Base-by-base conservation (phyloP, 2,797 vertebrate genomes). In the Cephalopachus bancanus region DNA sequence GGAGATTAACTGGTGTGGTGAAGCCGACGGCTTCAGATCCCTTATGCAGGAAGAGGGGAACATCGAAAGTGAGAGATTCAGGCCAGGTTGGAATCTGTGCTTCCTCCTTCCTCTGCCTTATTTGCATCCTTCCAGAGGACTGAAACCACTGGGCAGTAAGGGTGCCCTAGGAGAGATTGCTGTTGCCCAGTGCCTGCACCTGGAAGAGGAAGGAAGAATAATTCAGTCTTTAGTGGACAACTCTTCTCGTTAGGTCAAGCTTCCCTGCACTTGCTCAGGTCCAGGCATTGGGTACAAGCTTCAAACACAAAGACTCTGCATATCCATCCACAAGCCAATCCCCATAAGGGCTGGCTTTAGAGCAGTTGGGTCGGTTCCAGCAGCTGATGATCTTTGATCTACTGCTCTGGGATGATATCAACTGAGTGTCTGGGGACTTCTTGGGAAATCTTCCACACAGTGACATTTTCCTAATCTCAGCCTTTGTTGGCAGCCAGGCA, bases 401-500 rank as follows among this genome's bases (percentile, higher is more conserved):
- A 55, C 24, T 72, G 49, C 37, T 90, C n/a, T 17, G 22, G 74
- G 79, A 83, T 83, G 20, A 75, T 64, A 26, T 11, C 30, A 62
- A 33, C 1, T 28, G 75, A 22, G 59, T 83, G 28, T 76, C 75
- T 93, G 75, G 72, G 30, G 59, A 64, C 37, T 24, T 83, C 59
- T n/a, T 87, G 74, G 90, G 44, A 86, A 28, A 69, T 74, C 5
- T 57, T 37, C 30, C 8, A 44, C 8, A 16, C 7, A 22, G 44
- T 93, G 69, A 74, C 51, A 26, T 64, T 92, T 96, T 89, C 20
- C 88, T 64, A n/a, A 71, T 49, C 3, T 79, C 24, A n/a, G 53
- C 12, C 71, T 71, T 33, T 81, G 37, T 85, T 83, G 83, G 57
- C 49, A 93, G 55, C 33, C 26, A 69, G 89, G 51, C 26, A 71